Conservation (phyloP, 1,140 invertebrate genomes). For the Caenorhabditis latens region DNA sequence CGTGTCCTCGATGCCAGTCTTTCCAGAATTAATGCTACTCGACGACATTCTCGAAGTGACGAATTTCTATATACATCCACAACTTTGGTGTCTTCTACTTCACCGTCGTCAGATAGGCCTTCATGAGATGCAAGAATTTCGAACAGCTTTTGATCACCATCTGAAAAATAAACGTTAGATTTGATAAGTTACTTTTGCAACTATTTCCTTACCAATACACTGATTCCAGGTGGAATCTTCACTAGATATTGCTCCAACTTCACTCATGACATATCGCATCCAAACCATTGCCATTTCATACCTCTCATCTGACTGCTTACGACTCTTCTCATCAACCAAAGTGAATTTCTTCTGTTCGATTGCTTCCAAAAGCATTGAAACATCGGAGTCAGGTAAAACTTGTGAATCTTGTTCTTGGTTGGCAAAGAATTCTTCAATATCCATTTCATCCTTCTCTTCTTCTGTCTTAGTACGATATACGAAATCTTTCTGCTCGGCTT, state of each 20-base stretch:
- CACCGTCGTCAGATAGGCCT: conserved; percentile 69
- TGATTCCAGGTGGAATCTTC: not conserved
- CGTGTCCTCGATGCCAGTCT: conserved; percentile 89
- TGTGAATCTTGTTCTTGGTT: not conserved
- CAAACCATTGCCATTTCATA: conserved; percentile 52
- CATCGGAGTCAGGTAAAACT: conserved; percentile 43
- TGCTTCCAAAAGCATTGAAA: conserved; percentile 43
- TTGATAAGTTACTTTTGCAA: not conserved
- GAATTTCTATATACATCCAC: conserved; percentile 81
- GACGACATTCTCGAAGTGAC: conserved; percentile 81
- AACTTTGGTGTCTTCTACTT: conserved; percentile 86
- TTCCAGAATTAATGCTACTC: conserved; percentile 83
- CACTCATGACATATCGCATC: conserved; percentile 47
- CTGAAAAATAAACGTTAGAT: conserved; percentile 39
- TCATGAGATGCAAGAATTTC: conserved; percentile 24
- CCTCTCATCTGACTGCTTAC: conserved; percentile 24
- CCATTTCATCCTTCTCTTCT: conserved; percentile 84
- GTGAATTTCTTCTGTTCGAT: not conserved
- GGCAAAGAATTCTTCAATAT: conserved; percentile 62
- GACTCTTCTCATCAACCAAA: conserved; percentile 20
- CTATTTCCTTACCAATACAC: conserved; percentile 34
- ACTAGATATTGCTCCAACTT: not conserved
- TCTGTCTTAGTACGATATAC: conserved; percentile 85
- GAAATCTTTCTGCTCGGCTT: conserved; percentile 82
- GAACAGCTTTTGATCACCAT: conserved; percentile 34